Evolutionary conservation across 92 coral and sea anemone species (phyloP).

Genomic region (Scolanthus callimorphus): DNA sequence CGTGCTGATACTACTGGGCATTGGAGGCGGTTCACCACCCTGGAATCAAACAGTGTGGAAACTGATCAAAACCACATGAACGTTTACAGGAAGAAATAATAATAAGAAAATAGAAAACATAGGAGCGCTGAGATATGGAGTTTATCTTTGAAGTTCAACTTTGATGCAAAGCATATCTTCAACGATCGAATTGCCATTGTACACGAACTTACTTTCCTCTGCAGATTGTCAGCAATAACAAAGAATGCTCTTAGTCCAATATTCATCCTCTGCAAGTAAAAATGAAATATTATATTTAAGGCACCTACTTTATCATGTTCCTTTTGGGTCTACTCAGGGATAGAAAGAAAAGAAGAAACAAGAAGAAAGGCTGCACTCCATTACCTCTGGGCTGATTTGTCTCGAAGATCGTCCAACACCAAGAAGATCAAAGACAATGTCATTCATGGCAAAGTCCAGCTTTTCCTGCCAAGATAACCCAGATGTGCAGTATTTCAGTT

Average conservation of each 20-base stretch:
- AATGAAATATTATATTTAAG: neutral
- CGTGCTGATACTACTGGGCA: constrained; percentile 90
- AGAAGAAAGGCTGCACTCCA: neutral
- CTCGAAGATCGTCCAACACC: constrained; percentile 85
- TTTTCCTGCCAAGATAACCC: no score
- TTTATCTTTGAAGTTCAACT: no score
- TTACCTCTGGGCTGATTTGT: constrained; percentile 93
- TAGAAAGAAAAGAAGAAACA: no score
- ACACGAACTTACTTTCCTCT: constrained; percentile 87
- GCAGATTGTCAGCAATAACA: constrained; percentile 95
- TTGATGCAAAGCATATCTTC: no score
- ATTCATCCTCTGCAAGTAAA: constrained; percentile 84
- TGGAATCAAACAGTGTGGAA: constrained; percentile 8
- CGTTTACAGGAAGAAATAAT: no score
- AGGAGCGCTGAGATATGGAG: no score
- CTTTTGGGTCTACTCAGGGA: no score
- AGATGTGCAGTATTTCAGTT: no score
- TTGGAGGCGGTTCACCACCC: constrained; percentile 93
- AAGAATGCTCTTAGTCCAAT: constrained; percentile 96
- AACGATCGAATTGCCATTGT: no score
- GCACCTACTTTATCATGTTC: no score
- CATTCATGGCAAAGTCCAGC: constrained; percentile 95
- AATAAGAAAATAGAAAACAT: no score
- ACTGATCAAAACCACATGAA: no score
- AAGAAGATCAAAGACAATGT: constrained; percentile 94